Conservation (phyloP, 2,113 vertebrate species). For the Perca flavescens region DNA sequence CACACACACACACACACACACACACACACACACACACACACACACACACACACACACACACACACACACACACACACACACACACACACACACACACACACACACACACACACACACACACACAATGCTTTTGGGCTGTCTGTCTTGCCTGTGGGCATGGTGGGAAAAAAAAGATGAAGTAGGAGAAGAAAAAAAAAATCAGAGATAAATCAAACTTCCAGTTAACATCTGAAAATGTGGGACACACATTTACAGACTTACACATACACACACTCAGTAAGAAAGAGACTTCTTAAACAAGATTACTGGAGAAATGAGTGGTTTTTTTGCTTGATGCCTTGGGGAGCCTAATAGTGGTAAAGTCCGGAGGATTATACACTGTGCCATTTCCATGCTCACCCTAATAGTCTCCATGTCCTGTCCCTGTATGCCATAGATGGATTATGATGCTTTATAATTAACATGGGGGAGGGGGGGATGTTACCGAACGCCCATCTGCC, state of each 20-base stretch:
- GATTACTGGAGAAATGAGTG: conserved; percentile 75
- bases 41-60: too few relatives aligned
- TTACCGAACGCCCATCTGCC: conserved; percentile 81
- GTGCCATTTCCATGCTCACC: conserved; percentile 74
- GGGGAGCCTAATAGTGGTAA: conserved; percentile 73
- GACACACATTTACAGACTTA: conserved; percentile 34
- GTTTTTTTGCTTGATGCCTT: conserved; percentile 65
- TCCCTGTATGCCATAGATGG: conserved; percentile 80
- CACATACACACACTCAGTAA: conserved; percentile 26
- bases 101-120: not conserved
- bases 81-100: conserved; percentile 17
- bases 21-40: conserved; percentile 35
- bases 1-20: not conserved
- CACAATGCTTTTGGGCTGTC: conserved; percentile 63
- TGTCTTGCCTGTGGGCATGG: conserved; percentile 69
- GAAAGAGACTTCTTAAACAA: conserved; percentile 63
- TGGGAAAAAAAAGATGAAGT: conserved; percentile 67
- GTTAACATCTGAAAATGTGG: conserved; percentile 66
- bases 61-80: conserved; percentile 39
- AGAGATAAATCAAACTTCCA: conserved; percentile 73
- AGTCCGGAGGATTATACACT: conserved; percentile 76
- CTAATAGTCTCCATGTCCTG: conserved; percentile 83
- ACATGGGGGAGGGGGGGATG: conserved; percentile 65
- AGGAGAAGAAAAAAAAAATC: not conserved
- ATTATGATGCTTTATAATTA: conserved; percentile 85